Evolutionary conservation across 2,113 vertebrate species (phyloP).

Genomic region (Rhegmatorhina hoffmannsi): DNA sequence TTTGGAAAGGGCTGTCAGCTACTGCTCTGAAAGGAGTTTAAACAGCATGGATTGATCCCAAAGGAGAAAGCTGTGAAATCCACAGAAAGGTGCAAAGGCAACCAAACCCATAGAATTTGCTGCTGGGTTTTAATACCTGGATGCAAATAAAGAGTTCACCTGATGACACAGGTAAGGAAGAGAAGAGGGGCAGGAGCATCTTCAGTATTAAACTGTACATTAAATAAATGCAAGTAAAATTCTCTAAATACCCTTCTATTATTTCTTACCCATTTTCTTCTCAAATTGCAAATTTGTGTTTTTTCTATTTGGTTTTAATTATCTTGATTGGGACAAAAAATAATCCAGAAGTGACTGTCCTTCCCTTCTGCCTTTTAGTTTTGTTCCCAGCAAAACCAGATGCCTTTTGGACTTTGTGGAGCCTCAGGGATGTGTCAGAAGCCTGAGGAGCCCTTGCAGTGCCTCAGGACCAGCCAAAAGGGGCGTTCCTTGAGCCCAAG

Average conservation of each 20-base stretch:
- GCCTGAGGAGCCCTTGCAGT: too few relatives aligned
- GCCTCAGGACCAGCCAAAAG: too few relatives aligned
- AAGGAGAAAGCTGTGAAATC: background rate
- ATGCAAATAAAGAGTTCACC: background rate
- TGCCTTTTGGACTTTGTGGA: background rate
- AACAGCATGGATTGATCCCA: background rate
- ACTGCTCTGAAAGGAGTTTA: background rate
- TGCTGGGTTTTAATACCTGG: background rate
- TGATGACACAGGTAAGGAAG: background rate
- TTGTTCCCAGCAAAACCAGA: background rate
- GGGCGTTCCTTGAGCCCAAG: background rate
- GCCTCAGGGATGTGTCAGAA: rapidly evolving
- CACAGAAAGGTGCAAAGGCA: background rate
- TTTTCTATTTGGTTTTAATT: background rate
- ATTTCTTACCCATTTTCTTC: background rate
- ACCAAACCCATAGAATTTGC: background rate
- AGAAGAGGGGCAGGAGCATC: background rate
- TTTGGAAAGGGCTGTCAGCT: background rate
- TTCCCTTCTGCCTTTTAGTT: background rate
- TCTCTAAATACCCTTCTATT: background rate
- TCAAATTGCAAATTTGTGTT: background rate
- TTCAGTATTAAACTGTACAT: background rate
- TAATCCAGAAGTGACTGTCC: background rate
- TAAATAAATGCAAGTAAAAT: background rate
- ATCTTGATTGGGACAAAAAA: background rate